Conservation (phyloP, 2,113 vertebrate genomes). For the Zingel zingel region DNA sequence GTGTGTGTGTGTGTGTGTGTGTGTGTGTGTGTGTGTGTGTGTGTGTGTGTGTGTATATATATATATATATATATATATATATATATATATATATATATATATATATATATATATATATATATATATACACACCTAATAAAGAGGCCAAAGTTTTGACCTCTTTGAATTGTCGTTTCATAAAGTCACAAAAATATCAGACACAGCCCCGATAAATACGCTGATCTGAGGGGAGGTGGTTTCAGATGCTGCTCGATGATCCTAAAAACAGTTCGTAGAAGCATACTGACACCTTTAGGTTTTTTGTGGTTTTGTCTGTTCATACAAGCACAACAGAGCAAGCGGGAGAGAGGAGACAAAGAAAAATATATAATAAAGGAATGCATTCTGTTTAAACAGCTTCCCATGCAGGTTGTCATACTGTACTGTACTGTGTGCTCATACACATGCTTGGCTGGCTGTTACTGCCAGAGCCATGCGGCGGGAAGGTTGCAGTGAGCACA, state of each 20-base stretch:
- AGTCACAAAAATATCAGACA: background rate
- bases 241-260: background rate
- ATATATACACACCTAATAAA: too few species aligned
- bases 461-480: slow-evolving; percentile 69
- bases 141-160: background rate
- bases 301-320: slow-evolving; percentile 30
- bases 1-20: too few species aligned
- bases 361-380: slow-evolving; percentile 41
- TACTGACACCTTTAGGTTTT: slow-evolving; percentile 1
- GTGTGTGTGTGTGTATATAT: too few species aligned
- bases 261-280: slow-evolving; percentile 46
- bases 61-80: too few species aligned
- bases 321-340: slow-evolving; percentile 64
- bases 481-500: slow-evolving; percentile 59
- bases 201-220: background rate
- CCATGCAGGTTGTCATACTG: slow-evolving; percentile 72
- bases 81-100: too few species aligned
- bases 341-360: slow-evolving; percentile 48
- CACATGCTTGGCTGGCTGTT: slow-evolving; percentile 76
- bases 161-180: background rate
- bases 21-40: too few species aligned
- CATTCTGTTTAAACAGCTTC: slow-evolving; percentile 62
- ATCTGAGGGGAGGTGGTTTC: background rate
- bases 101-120: too few species aligned
- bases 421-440: slow-evolving; percentile 42